Percentiles rank a stretch among this genome's conserved stretches.
phyloP scores from a whole-genome alignment of 2,797 vertebrate species.

The Tiaroga cobitis region DNA sequence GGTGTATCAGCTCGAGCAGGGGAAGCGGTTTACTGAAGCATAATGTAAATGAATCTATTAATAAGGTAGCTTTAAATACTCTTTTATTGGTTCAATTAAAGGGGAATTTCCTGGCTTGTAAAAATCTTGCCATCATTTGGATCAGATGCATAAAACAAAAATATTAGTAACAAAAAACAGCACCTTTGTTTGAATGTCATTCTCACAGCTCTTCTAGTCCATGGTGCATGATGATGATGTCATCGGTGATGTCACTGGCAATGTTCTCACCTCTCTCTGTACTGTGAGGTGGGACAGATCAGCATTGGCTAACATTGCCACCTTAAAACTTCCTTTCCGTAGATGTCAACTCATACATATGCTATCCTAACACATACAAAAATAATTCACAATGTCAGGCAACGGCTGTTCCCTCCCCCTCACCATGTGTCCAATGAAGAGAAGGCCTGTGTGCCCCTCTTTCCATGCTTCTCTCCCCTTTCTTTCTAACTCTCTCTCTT shows the following conservation, averaged over 20 bases:
- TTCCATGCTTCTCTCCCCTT: conserved; percentile 24
- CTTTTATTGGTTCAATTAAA: conserved; percentile 71
- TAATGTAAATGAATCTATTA: conserved; percentile 65
- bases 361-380: conserved; percentile 33
- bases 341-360: conserved; percentile 26
- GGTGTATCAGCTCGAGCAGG: conserved; percentile 63
- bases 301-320: conserved; percentile 64
- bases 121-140: conserved; percentile 13
- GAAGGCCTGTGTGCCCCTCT: conserved; percentile 61
- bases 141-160: conserved; percentile 54
- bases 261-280: conserved; percentile 49
- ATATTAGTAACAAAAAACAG: conserved; percentile 52
- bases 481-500: conserved; percentile 43
- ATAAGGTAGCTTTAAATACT: conserved; percentile 66
- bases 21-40: conserved; percentile 64
- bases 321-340: conserved; percentile 34
- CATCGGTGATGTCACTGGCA: conserved; percentile 60
- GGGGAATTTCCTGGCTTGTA: conserved; percentile 21
- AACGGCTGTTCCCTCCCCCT: conserved; percentile 62
- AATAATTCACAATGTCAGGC: conserved; percentile 63
- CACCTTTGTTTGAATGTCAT: conserved; percentile 59
- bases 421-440: conserved; percentile 68
- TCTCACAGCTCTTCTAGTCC: conserved; percentile 61
- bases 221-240: conserved; percentile 49
- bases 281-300: conserved; percentile 59